A percentile compares a stretch with the other conserved stretches of the same genome.
Evolutionary conservation across 2,113 vertebrate species (phyloP).

Genomic region (Proteles cristata): DNA sequence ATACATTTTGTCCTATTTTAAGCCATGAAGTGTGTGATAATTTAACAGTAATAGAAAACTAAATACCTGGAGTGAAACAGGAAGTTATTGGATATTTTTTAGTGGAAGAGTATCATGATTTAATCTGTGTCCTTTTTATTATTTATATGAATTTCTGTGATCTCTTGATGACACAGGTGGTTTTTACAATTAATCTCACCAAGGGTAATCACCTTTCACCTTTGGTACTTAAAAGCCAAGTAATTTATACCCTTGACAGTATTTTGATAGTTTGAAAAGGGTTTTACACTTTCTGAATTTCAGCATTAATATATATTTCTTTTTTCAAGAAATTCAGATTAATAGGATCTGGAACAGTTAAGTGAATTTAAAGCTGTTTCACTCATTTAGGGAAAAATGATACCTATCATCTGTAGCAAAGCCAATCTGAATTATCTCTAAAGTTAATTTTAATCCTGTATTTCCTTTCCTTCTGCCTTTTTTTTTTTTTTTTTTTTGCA

Average conservation of each 20-base stretch:
- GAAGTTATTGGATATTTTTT: neutral
- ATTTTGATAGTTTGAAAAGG: slow-evolving; percentile 73
- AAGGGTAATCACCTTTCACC: slow-evolving; percentile 76
- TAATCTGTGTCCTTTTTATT: slow-evolving; percentile 78
- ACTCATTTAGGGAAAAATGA: slow-evolving; percentile 66
- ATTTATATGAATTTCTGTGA: slow-evolving; percentile 80
- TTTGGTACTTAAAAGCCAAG: slow-evolving; percentile 79
- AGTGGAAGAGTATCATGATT: neutral
- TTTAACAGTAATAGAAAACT: neutral
- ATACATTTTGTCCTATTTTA: neutral
- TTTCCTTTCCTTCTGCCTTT: neutral
- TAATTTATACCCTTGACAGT: slow-evolving; percentile 72
- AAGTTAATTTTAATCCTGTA: neutral
- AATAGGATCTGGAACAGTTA: slow-evolving; percentile 27
- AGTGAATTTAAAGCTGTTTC: slow-evolving; percentile 72
- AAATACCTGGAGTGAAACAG: neutral
- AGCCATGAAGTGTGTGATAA: neutral
- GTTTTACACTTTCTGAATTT: slow-evolving; percentile 75
- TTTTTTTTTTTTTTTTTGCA: too few species aligned
- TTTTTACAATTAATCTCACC: slow-evolving; percentile 82
- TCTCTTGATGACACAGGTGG: slow-evolving; percentile 80
- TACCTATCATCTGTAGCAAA: slow-evolving; percentile 8
- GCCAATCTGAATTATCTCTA: neutral
- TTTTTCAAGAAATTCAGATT: slow-evolving; percentile 67
- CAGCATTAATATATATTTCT: slow-evolving; percentile 67